Base-by-base conservation (phyloP, 2,113 vertebrate species). In the Prolemur simus region DNA sequence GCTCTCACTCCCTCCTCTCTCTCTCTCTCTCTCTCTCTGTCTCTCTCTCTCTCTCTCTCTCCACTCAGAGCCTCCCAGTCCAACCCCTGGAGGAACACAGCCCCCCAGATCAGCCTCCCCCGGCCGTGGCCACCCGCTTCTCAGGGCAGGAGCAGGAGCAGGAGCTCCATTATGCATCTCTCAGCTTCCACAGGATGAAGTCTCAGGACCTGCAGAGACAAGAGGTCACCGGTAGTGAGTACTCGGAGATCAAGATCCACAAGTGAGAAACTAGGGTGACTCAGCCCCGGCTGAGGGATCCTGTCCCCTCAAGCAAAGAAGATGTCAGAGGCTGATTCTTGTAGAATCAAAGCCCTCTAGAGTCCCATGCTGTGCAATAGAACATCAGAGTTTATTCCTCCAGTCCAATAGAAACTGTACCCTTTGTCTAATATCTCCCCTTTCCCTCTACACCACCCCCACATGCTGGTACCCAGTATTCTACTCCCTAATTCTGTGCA, bases 161-260 rank as follows among this genome's bases (percentile, higher is more conserved):
- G 60, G 94, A 86, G 13, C 7, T 86, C 82, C 87, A 77, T 29
- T 95, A 95, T 0, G 49, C 87, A 9, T 10, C 93, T 34, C 69
- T 90, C 49, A 27, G 1, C 42, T 95, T 95, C 45, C 60, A 39
- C 0, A 27, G 3, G 37, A 47, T 4, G 25, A 11, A 68, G 20
- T 17, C 80, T 9, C 5, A 23, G 49, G 18, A 14, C 49, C 5
- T 0, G 0, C 23, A 32, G 23, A 49, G 4, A 13, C 34, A 34
- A 47, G 49, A 37, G 58, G 49, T 14, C 25, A 0, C 49, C 8
- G 3, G 54, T 20, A 47, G 6, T 1, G 71, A 85, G 14, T 95
- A 90, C 49, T 56, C 71, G 1, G 80, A 90, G 47, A 54, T 90
- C 34, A 20, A 25, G 32, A 69, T 66, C n/a, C 20, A n/a, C 87